Evolutionary conservation across 2,113 vertebrate species (phyloP), one percentile per base, ranked within the genome.

Genomic region (Anoplopoma fimbria): DNA sequence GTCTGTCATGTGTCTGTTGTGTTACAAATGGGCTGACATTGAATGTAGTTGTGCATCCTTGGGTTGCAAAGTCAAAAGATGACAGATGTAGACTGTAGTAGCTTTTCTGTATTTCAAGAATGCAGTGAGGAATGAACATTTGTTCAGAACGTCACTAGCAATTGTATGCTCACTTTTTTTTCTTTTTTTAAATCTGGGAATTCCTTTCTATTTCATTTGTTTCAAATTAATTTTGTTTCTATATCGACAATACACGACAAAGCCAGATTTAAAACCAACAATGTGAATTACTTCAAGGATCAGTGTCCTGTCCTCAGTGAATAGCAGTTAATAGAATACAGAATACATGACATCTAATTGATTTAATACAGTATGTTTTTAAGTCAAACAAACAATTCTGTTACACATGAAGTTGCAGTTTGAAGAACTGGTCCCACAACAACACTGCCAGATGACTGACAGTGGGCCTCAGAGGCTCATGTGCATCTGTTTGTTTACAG

Each of bases 401-500:
- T 34, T 23, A 47, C 3, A 51, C 51, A 67, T 47, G 9, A 19
- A 7, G 15, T 40, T n/a, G 36, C 17, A 42, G 45, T 68, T 49
- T 45, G 6, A 72, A 27, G 40, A 76, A 27, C 9, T 64, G 47
- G 45, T 51, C 42, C 67, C 21, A 40, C 57, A 69, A 78, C 84
- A 85, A 49, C 75, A 84, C 60, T 69, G 73, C 74, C 57, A 60
- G 68, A 73, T 47, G 58, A 81, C 65, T 49, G 57, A 65, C 74
- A 47, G 77, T 74, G 47, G 47, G 47, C 81, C 78, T 75, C 63
- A 5, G 76, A 31, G 42, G 15, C 7, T 42, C 6, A 0, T 36
- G 45, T 7, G 27, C 29, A 9, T 53, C 21, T 31, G 40, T 88
- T 85, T 92, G 91, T 91, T 88, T 85, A 91, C 88, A 87, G 74